Evolutionary conservation across 1,140 invertebrate species (phyloP).

Genomic region (Zelostemma sp.): DNA sequence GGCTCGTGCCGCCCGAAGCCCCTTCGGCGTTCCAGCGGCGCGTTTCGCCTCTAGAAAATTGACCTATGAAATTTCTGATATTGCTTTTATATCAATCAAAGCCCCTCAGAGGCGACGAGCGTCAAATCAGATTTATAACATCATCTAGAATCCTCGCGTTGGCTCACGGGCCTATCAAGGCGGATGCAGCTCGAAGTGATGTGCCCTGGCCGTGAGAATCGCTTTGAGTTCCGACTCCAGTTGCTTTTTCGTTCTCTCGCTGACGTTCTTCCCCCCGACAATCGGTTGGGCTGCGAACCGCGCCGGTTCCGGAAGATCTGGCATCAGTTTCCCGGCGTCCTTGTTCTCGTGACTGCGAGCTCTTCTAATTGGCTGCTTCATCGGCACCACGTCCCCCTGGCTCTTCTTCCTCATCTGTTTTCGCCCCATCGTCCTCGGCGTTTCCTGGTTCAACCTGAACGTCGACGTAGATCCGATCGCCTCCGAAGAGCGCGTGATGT

Average conservation of each 20-base stretch:
- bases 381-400: constrained; percentile 44
- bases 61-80: constrained; percentile 69
- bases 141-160: constrained; percentile 45
- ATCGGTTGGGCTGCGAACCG: constrained; percentile 61
- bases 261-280: constrained; percentile 61
- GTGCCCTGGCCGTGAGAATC: constrained; percentile 66
- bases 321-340: constrained; percentile 53
- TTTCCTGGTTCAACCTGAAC: constrained; percentile 52
- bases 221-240: constrained; percentile 67
- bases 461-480: constrained; percentile 55
- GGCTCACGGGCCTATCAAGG: constrained; percentile 58
- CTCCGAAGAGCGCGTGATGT: constrained; percentile 62
- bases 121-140: constrained; percentile 50
- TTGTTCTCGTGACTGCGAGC: constrained; percentile 66
- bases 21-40: background rate
- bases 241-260: constrained; percentile 66
- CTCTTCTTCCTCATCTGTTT: constrained; percentile 42
- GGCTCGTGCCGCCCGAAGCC: background rate
- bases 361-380: constrained; percentile 62
- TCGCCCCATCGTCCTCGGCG: constrained; percentile 43
- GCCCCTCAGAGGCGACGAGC: constrained; percentile 69
- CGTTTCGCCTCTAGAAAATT: constrained; percentile 66
- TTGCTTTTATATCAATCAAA: constrained; percentile 68
- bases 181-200: constrained; percentile 67
- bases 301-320: constrained; percentile 54